Percentiles rank a stretch among this genome's conserved stretches.
phyloP scores from a whole-genome alignment of 1,140 invertebrate species.

The Calliphora vicina region DNA sequence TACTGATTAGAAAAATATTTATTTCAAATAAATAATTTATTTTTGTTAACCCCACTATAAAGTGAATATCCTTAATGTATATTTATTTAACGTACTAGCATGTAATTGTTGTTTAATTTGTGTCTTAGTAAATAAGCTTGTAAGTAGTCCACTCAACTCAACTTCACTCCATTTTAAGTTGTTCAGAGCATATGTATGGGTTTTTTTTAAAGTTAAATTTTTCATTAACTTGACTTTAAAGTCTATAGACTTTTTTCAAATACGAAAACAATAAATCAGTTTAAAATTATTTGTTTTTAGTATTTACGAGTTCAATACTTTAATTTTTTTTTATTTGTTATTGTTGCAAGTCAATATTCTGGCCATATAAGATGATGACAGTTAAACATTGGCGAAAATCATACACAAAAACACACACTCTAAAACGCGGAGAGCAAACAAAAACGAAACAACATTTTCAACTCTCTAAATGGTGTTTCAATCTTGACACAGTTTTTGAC shows the following conservation, averaged over 20 bases:
- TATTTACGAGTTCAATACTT: not conserved
- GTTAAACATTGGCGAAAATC: not conserved
- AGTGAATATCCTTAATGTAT: too few relatives aligned
- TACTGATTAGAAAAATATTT: too few relatives aligned
- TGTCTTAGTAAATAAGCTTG: too few relatives aligned
- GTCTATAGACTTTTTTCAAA: not conserved
- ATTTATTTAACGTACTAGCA: too few relatives aligned
- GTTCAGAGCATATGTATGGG: too few relatives aligned
- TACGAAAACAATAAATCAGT: not conserved
- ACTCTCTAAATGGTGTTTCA: constrained; percentile 2
- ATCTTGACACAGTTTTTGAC: not conserved
- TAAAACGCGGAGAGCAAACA: not conserved
- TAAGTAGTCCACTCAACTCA: too few relatives aligned
- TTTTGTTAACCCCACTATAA: too few relatives aligned
- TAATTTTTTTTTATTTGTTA: not conserved
- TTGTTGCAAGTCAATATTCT: not conserved
- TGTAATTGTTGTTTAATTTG: too few relatives aligned
- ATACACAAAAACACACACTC: not conserved
- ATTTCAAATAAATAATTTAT: too few relatives aligned
- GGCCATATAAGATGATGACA: not conserved
- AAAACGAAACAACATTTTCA: not conserved
- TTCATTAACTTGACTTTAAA: too few relatives aligned
- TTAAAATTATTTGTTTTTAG: not conserved
- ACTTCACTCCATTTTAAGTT: too few relatives aligned
- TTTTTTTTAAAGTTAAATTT: too few relatives aligned